phyloP scores from a whole-genome alignment of 2,797 vertebrate species.

The Darevskia nairensis region DNA sequence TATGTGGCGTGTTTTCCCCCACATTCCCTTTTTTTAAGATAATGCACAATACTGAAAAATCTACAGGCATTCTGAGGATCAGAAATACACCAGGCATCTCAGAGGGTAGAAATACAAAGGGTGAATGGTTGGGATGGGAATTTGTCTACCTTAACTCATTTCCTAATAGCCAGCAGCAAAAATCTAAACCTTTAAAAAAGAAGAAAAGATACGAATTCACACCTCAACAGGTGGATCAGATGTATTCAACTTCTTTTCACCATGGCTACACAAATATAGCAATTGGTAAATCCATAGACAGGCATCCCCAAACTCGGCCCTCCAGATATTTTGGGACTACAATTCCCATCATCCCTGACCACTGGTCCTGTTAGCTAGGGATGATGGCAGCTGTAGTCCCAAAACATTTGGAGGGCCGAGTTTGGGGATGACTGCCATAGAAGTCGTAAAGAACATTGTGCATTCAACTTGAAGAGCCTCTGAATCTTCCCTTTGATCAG shows the following conservation, averaged over 20 bases:
- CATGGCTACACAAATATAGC: not conserved
- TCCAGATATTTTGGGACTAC: no score
- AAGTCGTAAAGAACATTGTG: no score
- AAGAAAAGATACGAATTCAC: no score
- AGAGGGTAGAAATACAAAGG: not conserved
- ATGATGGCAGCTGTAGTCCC: no score
- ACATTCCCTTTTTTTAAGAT: not conserved
- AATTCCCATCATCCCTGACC: no score
- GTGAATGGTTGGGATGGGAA: not conserved
- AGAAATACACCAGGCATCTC: not conserved
- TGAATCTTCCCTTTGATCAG: no score
- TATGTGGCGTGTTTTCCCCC: not conserved
- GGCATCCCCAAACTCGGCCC: no score
- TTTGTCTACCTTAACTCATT: not conserved
- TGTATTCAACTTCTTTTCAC: not conserved
- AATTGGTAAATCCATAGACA: not conserved
- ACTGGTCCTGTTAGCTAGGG: no score
- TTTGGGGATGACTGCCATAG: no score
- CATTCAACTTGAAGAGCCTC: no score
- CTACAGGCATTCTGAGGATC: not conserved
- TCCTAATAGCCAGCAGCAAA: not conserved
- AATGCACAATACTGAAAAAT: conserved; percentile 27
- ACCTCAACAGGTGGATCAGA: not conserved
- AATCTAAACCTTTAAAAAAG: not conserved
- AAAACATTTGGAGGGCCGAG: no score